phyloP scores from a whole-genome alignment of 1,140 invertebrate species.

The Homarus americanus region DNA sequence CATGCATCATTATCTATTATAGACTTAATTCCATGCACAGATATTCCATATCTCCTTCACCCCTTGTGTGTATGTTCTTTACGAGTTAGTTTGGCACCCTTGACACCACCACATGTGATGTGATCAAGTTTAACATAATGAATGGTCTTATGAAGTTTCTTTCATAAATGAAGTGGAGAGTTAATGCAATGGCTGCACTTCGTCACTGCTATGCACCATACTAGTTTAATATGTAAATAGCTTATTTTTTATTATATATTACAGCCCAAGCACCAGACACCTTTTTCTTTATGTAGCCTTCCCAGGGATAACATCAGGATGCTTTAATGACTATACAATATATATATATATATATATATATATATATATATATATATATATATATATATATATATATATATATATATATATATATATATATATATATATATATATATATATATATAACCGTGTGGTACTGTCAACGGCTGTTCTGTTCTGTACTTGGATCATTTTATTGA shows the following conservation, averaged over 20 bases:
- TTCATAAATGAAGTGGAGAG: background rate
- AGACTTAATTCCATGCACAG: background rate
- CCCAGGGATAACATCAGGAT: conserved; percentile 1
- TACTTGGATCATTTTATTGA: background rate
- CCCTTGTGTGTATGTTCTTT: background rate
- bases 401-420: background rate
- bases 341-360: background rate
- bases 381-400: background rate
- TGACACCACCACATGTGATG: background rate
- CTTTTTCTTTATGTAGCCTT: background rate
- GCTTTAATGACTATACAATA: background rate
- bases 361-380: background rate
- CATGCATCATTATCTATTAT: background rate
- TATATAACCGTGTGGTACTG: background rate
- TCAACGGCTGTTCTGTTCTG: too few species aligned
- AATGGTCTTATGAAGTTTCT: background rate
- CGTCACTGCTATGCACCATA: background rate
- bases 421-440: background rate
- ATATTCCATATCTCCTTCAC: background rate
- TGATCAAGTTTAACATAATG: background rate
- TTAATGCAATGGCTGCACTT: background rate
- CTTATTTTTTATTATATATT: background rate
- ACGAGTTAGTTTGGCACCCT: background rate
- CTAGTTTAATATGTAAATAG: background rate
- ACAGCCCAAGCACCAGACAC: background rate